Conservation (phyloP, 2,888 invertebrate genomes). For the Sycophila texana region DNA sequence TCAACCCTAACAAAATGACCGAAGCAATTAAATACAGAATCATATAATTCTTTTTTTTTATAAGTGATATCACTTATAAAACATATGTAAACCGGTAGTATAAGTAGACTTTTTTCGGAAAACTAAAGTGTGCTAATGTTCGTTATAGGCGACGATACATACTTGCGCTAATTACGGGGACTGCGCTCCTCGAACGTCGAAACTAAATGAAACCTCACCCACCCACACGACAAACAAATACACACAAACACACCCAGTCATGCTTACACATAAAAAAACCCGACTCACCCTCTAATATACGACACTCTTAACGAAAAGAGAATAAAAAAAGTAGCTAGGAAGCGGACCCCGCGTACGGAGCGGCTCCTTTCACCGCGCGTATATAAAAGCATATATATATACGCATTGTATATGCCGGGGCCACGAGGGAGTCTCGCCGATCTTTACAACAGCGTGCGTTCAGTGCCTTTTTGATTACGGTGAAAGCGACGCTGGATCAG, state of each 20-base stretch:
- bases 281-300: background rate
- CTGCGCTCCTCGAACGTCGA: too few relatives aligned
- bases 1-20: too few relatives aligned
- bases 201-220: constrained; percentile 13
- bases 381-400: constrained; percentile 2
- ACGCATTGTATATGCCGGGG: background rate
- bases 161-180: too few relatives aligned
- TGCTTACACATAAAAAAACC: too few relatives aligned
- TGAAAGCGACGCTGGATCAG: constrained; percentile 57
- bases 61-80: too few relatives aligned
- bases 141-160: too few relatives aligned
- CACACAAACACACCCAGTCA: background rate
- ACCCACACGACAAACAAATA: background rate
- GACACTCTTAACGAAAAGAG: constrained; percentile 53
- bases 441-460: constrained; percentile 62
- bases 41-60: too few relatives aligned
- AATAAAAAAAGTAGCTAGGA: constrained; percentile 1
- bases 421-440: constrained; percentile 52
- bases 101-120: too few relatives aligned
- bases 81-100: too few relatives aligned
- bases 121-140: too few relatives aligned
- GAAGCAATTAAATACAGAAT: too few relatives aligned
- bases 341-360: background rate
- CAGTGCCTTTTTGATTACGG: constrained; percentile 68
- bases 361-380: constrained; percentile 10